phyloP scores from a whole-genome alignment of 2,888 invertebrate species.

The Archips xylosteana region DNA sequence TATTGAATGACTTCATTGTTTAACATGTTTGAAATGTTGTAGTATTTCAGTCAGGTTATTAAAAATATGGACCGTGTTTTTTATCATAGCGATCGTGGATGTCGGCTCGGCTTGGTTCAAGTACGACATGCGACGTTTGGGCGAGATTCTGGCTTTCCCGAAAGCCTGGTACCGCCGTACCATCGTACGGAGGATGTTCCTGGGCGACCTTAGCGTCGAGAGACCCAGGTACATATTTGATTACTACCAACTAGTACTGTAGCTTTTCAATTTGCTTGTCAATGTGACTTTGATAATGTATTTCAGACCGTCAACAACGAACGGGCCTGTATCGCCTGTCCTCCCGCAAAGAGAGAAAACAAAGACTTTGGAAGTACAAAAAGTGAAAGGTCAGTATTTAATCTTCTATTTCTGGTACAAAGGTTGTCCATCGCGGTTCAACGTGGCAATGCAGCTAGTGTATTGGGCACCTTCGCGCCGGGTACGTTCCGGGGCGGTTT shows the following conservation, averaged over 20 bases:
- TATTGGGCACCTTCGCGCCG: too few species aligned
- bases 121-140: constrained; percentile 98
- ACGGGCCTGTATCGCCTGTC: constrained; percentile 72
- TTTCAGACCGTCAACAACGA: constrained; percentile 57
- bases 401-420: too few species aligned
- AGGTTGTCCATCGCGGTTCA: too few species aligned
- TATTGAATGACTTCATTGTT: too few species aligned
- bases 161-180: constrained; percentile 99
- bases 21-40: too few species aligned
- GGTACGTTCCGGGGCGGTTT: too few species aligned
- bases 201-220: constrained; percentile 94
- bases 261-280: too few species aligned
- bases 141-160: constrained; percentile 98
- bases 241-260: too few species aligned
- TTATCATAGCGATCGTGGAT: constrained; percentile 92
- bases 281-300: not conserved
- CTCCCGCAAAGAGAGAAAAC: constrained; percentile 78
- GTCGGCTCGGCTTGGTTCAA: constrained; percentile 98
- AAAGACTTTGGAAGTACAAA: constrained; percentile 71
- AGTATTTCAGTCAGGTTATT: too few species aligned
- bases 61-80: not conserved
- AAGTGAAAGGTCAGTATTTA: constrained; percentile 65
- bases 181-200: constrained; percentile 95
- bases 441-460: too few species aligned
- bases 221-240: constrained; percentile 45